These are phyloP conservation scores for Lottia gigantea DNA, from an alignment of 2,888 invertebrate genomes.

Conservation along the genomic window DNA sequence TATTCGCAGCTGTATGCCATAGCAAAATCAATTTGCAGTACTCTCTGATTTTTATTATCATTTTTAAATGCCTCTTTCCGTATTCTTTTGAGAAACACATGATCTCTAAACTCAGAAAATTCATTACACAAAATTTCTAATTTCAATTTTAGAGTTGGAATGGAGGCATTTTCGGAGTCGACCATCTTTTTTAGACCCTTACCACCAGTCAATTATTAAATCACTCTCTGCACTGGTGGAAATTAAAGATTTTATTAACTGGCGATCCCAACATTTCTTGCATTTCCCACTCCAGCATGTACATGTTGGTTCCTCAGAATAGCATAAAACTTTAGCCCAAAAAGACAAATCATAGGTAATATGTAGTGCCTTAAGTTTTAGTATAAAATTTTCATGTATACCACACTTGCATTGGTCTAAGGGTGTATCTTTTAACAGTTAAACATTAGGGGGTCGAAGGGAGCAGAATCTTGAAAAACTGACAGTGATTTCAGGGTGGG, in stretches of 20 bases:
- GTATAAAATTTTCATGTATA: constrained; percentile 12
- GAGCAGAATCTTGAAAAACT: not conserved
- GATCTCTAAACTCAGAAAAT: not conserved
- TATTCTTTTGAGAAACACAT: not conserved
- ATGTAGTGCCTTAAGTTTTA: not conserved
- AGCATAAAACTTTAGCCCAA: too few species aligned
- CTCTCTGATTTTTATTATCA: not conserved
- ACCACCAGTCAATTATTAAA: too few species aligned
- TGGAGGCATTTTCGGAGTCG: too few species aligned
- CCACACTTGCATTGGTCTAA: constrained; percentile 11
- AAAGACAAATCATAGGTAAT: too few species aligned
- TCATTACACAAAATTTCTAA: not conserved
- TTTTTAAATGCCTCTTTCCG: not conserved
- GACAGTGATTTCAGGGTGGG: not conserved
- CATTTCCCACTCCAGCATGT: too few species aligned
- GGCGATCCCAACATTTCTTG: too few species aligned
- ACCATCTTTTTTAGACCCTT: too few species aligned
- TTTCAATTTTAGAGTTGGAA: too few species aligned
- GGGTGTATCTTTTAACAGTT: constrained; percentile 2
- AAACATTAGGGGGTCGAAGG: not conserved
- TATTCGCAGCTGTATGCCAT: not conserved
- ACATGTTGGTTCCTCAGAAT: too few species aligned
- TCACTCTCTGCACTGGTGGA: too few species aligned
- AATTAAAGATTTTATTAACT: too few species aligned
- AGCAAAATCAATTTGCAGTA: not conserved